Evolutionary conservation across 2,797 vertebrate species (phyloP), one percentile per base, ranked within the genome.

Genomic region (Mormyrus proboscirostris): DNA sequence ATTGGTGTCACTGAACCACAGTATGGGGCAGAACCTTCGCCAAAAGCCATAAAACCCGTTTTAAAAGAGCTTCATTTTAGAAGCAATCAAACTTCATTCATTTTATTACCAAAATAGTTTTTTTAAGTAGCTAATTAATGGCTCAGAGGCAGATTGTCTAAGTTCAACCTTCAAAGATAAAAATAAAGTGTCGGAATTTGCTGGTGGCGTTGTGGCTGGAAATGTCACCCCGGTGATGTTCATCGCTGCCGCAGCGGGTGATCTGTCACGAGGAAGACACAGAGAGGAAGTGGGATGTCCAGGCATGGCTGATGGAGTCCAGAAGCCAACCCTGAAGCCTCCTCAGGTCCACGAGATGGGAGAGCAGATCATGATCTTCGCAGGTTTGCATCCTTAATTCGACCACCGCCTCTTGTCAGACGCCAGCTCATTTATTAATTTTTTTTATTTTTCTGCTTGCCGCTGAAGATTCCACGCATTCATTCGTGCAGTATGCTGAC

Each of bases 81-180:
- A 96, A 96, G 96, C 96, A 96, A 97, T 97, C 96, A 96, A 96
- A 96, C 96, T 97, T 96, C 96, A 96, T 96, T 97, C 96, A 97
- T 96, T 97, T 97, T 96, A 97, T 97, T 97, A 96, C 96, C 96
- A 97, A 97, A 97, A 96, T 96, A 96, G 96, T 97, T 94, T 96
- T 96, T 97, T 96, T 96, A 97, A 96, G 96, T 96, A 96, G 95
- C 96, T 97, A 97, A 97, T 97, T 96, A 97, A 97, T 96, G 96
- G 96, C 96, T 51, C 96, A 96, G 96, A 97, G 95, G 96, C 96
- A 97, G 96, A 96, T 96, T 97, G 96, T 96, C 96, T 96, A 96
- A 97, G 96, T 96, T 96, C 96, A 96, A 96, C 96, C 96, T 97
- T 97, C 96, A 97, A 96, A 96, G 95, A 94, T 96, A 96, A 97